Evolutionary conservation across 2,797 vertebrate species (phyloP), one percentile per base, ranked within the genome.

Genomic region (Bovichtus variegatus): DNA sequence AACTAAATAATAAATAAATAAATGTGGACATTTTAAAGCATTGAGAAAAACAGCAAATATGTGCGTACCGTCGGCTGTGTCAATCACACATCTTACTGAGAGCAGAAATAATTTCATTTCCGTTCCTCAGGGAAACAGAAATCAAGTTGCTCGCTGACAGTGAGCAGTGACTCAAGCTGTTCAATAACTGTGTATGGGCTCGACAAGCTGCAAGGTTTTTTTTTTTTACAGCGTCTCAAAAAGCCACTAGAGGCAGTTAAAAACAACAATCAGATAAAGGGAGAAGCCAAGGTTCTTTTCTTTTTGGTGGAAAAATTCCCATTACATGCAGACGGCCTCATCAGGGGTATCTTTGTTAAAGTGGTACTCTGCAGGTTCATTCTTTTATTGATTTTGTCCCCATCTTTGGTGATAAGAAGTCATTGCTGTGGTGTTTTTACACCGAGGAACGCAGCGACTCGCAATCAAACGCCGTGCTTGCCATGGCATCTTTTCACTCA

Each of bases 141-240:
- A 89, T 90, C 85, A 81, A 87, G 86, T 91, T 85, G 81, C 78
- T 38, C 3, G 64, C 87, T 86, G 87, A 80, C 87, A 86, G 80
- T 50, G 89, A 88, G 84, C 64, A 47, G 74, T 53, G 89, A 78
- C 76, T 90, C 83, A 80, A 89, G 87, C 87, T 29, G 84, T 84
- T 90, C 89, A 74, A 80, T 81, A 89, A 78, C 74, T 53, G 83
- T 1, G 73, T 4, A 12, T 3, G 51, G 66, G 50, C 54, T 71
- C 54, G 53, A 65, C 78, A 16, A 68, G 84, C 83, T 76, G 75
- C 76, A 2, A 61, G 78, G 58, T 78, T 78, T n/a, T n/a, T n/a
- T 61, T 75, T 76, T 78, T 60, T 69, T 81, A 38, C 65, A 2
- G 71, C 5, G 70, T 67, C 71, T 59, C 60, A 3, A 29, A 10